These are phyloP conservation scores for Tachypleus tridentatus DNA, from an alignment of 1,140 invertebrate genomes.

Conservation along the genomic window DNA sequence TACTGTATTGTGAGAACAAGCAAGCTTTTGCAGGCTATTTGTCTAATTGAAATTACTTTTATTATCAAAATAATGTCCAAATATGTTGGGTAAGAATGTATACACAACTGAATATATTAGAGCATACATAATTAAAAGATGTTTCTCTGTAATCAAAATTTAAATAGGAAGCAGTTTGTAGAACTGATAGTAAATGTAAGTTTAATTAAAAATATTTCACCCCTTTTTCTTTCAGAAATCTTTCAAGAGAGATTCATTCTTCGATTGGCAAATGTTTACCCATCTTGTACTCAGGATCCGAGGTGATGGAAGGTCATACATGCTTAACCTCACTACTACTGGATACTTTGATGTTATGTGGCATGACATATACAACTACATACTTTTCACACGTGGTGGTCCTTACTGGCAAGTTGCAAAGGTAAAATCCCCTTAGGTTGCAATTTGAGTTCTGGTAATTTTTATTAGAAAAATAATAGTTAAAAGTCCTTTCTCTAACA, in stretches of 20 bases:
- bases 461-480: too few species aligned
- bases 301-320: slow-evolving; percentile 81
- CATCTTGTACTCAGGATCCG: slow-evolving; percentile 69
- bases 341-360: slow-evolving; percentile 63
- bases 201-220: slow-evolving; percentile 17
- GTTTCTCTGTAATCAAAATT: too few species aligned
- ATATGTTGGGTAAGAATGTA: too few species aligned
- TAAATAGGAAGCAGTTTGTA: background rate
- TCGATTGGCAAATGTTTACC: slow-evolving; percentile 63
- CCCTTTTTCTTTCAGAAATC: slow-evolving; percentile 48
- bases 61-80: too few species aligned
- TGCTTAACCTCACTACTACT: slow-evolving; percentile 56
- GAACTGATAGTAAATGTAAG: slow-evolving; percentile 17
- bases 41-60: too few species aligned
- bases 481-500: slow-evolving; percentile 13
- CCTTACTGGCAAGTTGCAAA: slow-evolving; percentile 89
- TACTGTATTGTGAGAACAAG: too few species aligned
- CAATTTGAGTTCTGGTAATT: too few species aligned
- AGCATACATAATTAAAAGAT: background rate
- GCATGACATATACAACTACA: slow-evolving; percentile 71
- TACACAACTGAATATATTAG: background rate
- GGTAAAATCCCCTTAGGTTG: slow-evolving; percentile 34
- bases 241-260: slow-evolving; percentile 50
- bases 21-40: too few species aligned
- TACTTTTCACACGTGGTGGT: slow-evolving; percentile 80